Evolutionary conservation across 1,140 invertebrate species (phyloP).

Genomic region (Bombus haemorrhoidalis): DNA sequence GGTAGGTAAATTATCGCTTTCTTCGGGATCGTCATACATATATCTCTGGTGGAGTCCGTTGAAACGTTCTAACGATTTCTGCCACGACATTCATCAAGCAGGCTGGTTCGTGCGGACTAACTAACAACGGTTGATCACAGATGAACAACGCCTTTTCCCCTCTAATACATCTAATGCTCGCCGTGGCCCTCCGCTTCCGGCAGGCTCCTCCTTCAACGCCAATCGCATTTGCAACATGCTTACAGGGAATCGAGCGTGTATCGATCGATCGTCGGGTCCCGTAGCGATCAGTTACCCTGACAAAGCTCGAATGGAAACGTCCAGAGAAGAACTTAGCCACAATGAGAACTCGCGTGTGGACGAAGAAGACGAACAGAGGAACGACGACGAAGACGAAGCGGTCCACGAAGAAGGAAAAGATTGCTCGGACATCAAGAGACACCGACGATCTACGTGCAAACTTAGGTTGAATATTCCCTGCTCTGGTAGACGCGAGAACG

Average conservation of each 20-base stretch:
- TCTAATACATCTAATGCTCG: conserved; percentile 62
- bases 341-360: background rate
- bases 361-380: conserved; percentile 7
- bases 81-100: background rate
- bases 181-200: conserved; percentile 38
- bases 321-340: conserved; percentile 43
- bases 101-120: background rate
- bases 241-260: conserved; percentile 72
- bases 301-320: conserved; percentile 65
- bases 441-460: conserved; percentile 10
- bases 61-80: conserved; percentile 24
- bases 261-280: conserved; percentile 71
- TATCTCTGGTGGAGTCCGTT: background rate
- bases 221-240: conserved; percentile 71
- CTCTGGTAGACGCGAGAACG: background rate
- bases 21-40: background rate
- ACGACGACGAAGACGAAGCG: conserved; percentile 28
- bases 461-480: conserved; percentile 45
- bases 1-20: conserved; percentile 8
- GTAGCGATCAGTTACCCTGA: conserved; percentile 71
- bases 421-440: conserved; percentile 12
- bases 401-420: conserved; percentile 44
- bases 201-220: conserved; percentile 55
- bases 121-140: background rate
- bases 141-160: conserved; percentile 42